Evolutionary conservation across 2,888 invertebrate genomes (phyloP).

Genomic region (Osmoderma eremita): DNA sequence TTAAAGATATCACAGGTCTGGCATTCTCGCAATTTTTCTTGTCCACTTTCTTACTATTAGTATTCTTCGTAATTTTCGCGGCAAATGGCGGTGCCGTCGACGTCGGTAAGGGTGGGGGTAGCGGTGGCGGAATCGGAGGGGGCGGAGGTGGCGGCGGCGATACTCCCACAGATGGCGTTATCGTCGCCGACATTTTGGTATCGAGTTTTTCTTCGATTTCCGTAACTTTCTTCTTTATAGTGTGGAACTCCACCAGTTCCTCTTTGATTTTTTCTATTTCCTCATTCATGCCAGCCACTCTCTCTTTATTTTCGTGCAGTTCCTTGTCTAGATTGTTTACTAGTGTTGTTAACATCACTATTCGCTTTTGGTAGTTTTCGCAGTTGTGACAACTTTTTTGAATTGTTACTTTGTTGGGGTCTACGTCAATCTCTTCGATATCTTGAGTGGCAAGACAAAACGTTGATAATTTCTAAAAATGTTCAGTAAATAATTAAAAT

Average conservation of each 20-base stretch:
- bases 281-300: constrained; percentile 23
- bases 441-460: constrained; percentile 17
- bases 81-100: constrained; percentile 30
- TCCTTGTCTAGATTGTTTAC: constrained; percentile 44
- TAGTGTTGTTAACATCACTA: constrained; percentile 47
- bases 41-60: constrained; percentile 46
- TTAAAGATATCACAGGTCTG: constrained; percentile 59
- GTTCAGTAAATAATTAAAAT: too few relatives aligned
- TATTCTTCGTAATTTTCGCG: constrained; percentile 36
- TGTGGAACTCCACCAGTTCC: constrained; percentile 47
- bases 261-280: constrained; percentile 40
- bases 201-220: constrained; percentile 45
- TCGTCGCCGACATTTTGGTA: not conserved
- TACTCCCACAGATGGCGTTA: not conserved
- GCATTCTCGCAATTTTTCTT: constrained; percentile 46
- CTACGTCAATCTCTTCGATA: not conserved
- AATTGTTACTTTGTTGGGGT: not conserved
- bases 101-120: constrained; percentile 53
- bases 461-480: constrained; percentile 40
- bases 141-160: constrained; percentile 48
- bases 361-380: constrained; percentile 48
- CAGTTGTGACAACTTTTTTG: constrained; percentile 43
- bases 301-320: constrained; percentile 34
- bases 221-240: constrained; percentile 47
- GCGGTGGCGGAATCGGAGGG: constrained; percentile 48